Conservation (phyloP, 2,797 vertebrate species). For the Gymnocypris eckloni region DNA sequence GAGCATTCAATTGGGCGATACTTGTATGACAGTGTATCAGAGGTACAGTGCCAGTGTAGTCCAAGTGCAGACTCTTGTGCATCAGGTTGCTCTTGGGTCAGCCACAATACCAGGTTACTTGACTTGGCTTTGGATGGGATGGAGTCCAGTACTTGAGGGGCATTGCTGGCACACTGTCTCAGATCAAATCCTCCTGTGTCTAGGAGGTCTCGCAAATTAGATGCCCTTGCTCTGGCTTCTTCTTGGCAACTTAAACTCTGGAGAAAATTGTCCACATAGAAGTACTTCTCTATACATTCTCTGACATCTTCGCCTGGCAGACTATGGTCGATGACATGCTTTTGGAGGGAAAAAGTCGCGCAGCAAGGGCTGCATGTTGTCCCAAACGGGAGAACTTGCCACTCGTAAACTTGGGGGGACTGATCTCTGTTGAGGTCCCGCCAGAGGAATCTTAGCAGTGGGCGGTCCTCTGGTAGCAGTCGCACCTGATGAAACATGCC, state of each 20-base stretch:
- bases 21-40: too few relatives aligned
- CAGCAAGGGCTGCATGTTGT: conserved; percentile 3
- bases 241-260: conserved; percentile 2
- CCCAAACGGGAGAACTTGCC: background rate
- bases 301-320: background rate
- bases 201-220: background rate
- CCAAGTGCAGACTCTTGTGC: background rate
- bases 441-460: conserved; percentile 36
- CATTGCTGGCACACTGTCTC: background rate
- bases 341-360: background rate
- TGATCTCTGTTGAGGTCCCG: background rate
- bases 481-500: too few relatives aligned
- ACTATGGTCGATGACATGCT: background rate
- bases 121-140: background rate
- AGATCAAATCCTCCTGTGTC: background rate
- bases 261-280: conserved; percentile 20
- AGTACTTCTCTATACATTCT: background rate
- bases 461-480: too few relatives aligned
- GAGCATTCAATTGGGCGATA: too few relatives aligned
- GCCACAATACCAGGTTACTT: background rate
- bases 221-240: background rate
- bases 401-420: background rate
- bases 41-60: background rate
- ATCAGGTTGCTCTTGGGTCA: background rate
- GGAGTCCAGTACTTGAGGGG: background rate